A percentile compares a stretch with the other conserved stretches of the same genome.
Evolutionary conservation across 2,797 vertebrate species (phyloP).

Genomic region (Poecile montanus): DNA sequence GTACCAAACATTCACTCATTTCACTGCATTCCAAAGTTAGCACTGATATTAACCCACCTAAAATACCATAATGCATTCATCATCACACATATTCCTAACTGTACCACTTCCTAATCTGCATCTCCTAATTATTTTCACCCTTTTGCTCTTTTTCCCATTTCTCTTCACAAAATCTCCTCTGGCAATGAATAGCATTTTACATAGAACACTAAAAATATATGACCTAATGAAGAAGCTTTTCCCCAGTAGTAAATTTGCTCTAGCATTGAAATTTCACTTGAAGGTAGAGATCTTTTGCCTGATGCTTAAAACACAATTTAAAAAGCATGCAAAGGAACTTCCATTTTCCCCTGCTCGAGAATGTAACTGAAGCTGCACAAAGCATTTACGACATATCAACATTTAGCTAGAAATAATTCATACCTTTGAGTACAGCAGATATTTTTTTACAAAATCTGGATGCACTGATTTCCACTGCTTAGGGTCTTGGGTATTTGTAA

Average conservation of each 20-base stretch:
- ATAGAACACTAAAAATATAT: not conserved
- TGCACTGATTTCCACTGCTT: not conserved
- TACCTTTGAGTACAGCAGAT: not conserved
- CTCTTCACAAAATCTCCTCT: not conserved
- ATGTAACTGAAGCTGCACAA: not conserved
- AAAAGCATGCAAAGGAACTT: not conserved
- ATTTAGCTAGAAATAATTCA: not conserved
- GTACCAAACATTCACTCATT: not conserved
- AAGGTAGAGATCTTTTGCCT: not conserved
- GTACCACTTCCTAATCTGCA: not conserved
- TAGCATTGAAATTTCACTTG: not conserved
- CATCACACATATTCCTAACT: not conserved
- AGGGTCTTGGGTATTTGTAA: not conserved
- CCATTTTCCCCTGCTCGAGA: not conserved
- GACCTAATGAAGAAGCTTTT: not conserved
- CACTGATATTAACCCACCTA: not conserved
- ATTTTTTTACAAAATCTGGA: not conserved
- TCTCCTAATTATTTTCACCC: conserved; percentile 6
- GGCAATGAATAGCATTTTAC: not conserved
- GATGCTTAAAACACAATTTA: not conserved
- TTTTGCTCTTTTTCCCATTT: not conserved
- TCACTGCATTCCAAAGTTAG: not conserved
- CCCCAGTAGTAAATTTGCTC: not conserved
- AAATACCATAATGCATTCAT: not conserved
- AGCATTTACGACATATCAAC: not conserved